Evolutionary conservation across 2,113 vertebrate genomes (phyloP).

Genomic region (Cettia cetti): DNA sequence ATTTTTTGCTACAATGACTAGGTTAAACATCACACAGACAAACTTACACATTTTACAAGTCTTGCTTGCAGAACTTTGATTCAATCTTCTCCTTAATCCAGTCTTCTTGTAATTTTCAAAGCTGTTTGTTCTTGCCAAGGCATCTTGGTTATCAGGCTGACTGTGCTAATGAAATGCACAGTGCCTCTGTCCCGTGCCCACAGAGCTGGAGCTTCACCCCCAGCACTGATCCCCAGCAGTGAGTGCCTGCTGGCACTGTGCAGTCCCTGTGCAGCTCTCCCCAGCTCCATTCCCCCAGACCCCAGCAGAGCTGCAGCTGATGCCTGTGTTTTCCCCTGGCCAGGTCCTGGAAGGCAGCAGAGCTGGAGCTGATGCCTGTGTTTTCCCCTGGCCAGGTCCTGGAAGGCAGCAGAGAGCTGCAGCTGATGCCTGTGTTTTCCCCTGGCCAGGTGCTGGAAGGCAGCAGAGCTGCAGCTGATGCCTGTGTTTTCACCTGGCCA

Average conservation of each 20-base stretch:
- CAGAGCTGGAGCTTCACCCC: not conserved
- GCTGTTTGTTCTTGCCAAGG: not conserved
- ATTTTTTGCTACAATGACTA: not conserved
- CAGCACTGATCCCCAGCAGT: not conserved
- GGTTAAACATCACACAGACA: not conserved
- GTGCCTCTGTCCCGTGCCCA: too few species aligned
- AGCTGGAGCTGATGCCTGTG: too few species aligned
- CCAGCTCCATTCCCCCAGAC: accelerated
- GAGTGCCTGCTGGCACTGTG: not conserved
- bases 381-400: too few species aligned
- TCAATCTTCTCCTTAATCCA: not conserved
- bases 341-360: too few species aligned
- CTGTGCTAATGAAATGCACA: not conserved
- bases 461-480: too few species aligned
- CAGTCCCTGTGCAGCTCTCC: accelerated
- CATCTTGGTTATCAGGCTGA: not conserved
- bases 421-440: too few species aligned
- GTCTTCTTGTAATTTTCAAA: not conserved
- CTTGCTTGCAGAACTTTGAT: not conserved
- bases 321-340: not conserved
- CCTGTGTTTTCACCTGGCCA: too few species aligned
- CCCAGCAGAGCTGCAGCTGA: not conserved
- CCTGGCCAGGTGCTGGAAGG: too few species aligned
- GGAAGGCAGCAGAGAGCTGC: too few species aligned
- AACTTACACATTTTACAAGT: not conserved